Percentiles rank a stretch among this genome's conserved stretches.
Conservation (phyloP, 2,888 invertebrate genomes). For the Aplocera efformata region DNA sequence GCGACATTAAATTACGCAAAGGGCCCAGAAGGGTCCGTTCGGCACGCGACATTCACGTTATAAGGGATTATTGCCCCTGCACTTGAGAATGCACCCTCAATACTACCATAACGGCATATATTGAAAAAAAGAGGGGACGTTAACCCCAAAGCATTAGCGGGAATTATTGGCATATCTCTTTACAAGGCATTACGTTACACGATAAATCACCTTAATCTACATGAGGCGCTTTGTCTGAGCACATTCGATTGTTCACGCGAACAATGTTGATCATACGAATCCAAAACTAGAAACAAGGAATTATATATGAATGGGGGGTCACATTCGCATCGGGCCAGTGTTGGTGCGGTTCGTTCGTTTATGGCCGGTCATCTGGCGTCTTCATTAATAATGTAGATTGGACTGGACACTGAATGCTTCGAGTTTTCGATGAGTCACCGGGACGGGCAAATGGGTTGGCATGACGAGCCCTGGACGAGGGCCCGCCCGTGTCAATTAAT, state of each 20-base stretch:
- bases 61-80: slow-evolving; percentile 67
- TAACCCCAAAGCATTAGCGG: slow-evolving; percentile 59
- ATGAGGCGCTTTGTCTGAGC: slow-evolving; percentile 47
- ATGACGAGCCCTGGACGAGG: slow-evolving; percentile 44
- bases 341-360: slow-evolving; percentile 30
- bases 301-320: slow-evolving; percentile 16
- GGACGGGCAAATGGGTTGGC: slow-evolving; percentile 56
- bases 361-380: slow-evolving; percentile 47
- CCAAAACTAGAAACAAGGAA: slow-evolving; percentile 19
- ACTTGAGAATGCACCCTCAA: slow-evolving; percentile 70
- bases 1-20: slow-evolving; percentile 64
- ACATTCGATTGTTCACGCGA: slow-evolving; percentile 27
- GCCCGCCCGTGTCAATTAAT: slow-evolving; percentile 53
- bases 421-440: slow-evolving; percentile 61
- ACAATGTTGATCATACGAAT: slow-evolving; percentile 26
- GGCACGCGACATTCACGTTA: slow-evolving; percentile 62
- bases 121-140: slow-evolving; percentile 55
- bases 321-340: slow-evolving; percentile 14
- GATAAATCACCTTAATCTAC: slow-evolving; percentile 67
- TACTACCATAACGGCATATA: slow-evolving; percentile 47
- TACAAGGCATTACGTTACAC: slow-evolving; percentile 60
- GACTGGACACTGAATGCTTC: slow-evolving; percentile 32
- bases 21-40: slow-evolving; percentile 41
- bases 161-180: slow-evolving; percentile 72
- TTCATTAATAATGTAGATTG: slow-evolving; percentile 46